Conservation (phyloP, 2,888 invertebrate genomes). For the Acheta domesticus region DNA sequence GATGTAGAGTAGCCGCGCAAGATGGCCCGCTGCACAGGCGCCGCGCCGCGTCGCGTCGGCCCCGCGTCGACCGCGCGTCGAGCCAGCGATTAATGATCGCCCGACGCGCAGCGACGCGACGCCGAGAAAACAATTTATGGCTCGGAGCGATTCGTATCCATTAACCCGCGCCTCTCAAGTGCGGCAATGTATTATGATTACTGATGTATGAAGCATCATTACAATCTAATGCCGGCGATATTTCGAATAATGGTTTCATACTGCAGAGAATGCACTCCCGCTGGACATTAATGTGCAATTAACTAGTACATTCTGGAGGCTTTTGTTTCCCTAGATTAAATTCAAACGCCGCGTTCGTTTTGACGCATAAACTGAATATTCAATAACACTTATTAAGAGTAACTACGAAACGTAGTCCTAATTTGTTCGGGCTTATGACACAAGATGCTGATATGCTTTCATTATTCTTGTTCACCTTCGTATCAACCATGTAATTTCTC, state of each 20-base stretch:
- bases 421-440: too few relatives aligned
- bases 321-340: not conserved
- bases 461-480: too few relatives aligned
- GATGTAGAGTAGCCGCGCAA: too few relatives aligned
- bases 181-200: slow-evolving; percentile 1
- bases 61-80: not conserved
- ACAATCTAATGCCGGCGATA: not conserved
- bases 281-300: not conserved
- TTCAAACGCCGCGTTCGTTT: not conserved
- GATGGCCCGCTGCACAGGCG: not conserved
- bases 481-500: too few relatives aligned
- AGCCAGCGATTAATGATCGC: not conserved
- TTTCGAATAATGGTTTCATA: slow-evolving; percentile 18
- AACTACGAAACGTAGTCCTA: too few relatives aligned
- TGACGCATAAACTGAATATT: not conserved
- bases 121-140: not conserved
- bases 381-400: not conserved
- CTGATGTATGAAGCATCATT: slow-evolving; percentile 2
- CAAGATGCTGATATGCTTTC: too few relatives aligned
- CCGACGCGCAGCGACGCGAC: not conserved
- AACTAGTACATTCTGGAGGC: not conserved
- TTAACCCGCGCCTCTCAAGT: not conserved
- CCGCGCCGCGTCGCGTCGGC: not conserved
- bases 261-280: not conserved
- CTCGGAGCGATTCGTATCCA: slow-evolving; percentile 7